Conservation (phyloP, 2,888 invertebrate genomes). For the Leucania comma region DNA sequence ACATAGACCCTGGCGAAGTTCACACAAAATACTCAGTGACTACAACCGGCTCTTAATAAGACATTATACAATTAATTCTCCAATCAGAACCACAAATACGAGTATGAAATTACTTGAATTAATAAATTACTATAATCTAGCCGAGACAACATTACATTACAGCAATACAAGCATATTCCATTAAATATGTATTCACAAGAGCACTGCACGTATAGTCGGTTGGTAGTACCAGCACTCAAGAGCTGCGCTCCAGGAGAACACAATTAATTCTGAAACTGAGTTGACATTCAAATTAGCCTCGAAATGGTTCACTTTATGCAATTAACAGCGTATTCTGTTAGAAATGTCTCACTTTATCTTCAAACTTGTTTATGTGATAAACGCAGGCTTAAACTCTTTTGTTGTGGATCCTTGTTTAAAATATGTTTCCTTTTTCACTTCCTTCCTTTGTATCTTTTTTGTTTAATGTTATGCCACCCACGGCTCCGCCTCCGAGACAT, state of each 20-base stretch:
- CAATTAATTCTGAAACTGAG: constrained; percentile 66
- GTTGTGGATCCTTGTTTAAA: constrained; percentile 3
- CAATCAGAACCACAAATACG: not conserved
- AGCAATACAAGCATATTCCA: not conserved
- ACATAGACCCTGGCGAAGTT: no score
- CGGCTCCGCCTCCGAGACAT: no score
- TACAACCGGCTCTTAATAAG: not conserved
- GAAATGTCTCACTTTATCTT: constrained; percentile 53
- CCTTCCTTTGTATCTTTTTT: not conserved
- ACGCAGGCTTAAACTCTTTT: constrained; percentile 6
- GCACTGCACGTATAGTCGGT: not conserved
- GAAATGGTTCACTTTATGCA: constrained; percentile 64
- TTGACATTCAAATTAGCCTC: constrained; percentile 68
- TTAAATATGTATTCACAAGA: constrained; percentile 15
- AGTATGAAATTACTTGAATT: not conserved
- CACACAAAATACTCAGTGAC: no score
- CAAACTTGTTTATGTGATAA: constrained; percentile 37
- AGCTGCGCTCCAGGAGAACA: constrained; percentile 42
- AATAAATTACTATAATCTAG: not conserved
- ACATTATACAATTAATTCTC: not conserved
- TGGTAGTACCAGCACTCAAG: constrained; percentile 30
- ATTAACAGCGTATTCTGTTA: constrained; percentile 63
- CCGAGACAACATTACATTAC: not conserved
- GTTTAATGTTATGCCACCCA: no score
- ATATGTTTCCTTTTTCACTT: constrained; percentile 4